Evolutionary conservation across 2,113 vertebrate genomes (phyloP).

Genomic region (Amphilophus citrinellus): DNA sequence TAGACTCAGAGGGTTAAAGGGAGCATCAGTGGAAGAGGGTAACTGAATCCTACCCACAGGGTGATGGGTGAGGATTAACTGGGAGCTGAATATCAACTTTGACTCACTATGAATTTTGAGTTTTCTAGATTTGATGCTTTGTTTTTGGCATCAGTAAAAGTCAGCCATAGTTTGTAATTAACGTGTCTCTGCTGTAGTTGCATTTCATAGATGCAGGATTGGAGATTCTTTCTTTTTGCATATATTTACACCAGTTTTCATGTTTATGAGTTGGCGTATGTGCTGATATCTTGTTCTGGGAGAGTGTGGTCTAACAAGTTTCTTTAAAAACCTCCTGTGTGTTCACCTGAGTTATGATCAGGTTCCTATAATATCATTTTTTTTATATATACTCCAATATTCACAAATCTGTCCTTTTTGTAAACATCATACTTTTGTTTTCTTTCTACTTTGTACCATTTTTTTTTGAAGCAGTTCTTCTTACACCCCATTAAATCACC

Average conservation of each 20-base stretch:
- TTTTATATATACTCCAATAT: neutral
- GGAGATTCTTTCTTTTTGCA: neutral
- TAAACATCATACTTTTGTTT: neutral
- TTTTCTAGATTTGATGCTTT: too few relatives aligned
- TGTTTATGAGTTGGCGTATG: neutral
- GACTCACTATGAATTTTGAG: too few relatives aligned
- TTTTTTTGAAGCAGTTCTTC: neutral
- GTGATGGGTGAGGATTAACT: too few relatives aligned
- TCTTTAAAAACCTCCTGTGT: too few relatives aligned
- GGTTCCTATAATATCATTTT: neutral
- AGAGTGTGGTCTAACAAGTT: too few relatives aligned
- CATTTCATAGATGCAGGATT: neutral
- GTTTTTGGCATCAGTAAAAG: neutral
- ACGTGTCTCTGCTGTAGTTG: fast-evolving
- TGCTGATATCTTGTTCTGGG: neutral
- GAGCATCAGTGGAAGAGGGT: too few relatives aligned
- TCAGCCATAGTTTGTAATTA: neutral
- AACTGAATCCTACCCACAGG: too few relatives aligned
- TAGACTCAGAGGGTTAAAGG: too few relatives aligned
- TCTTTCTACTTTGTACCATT: neutral
- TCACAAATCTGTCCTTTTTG: neutral
- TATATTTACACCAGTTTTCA: neutral
- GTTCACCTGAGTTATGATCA: too few relatives aligned
- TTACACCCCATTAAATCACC: neutral
- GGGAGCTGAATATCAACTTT: too few relatives aligned